phyloP scores from a whole-genome alignment of 2,888 invertebrate genomes.

The Thymelicus sylvestris region DNA sequence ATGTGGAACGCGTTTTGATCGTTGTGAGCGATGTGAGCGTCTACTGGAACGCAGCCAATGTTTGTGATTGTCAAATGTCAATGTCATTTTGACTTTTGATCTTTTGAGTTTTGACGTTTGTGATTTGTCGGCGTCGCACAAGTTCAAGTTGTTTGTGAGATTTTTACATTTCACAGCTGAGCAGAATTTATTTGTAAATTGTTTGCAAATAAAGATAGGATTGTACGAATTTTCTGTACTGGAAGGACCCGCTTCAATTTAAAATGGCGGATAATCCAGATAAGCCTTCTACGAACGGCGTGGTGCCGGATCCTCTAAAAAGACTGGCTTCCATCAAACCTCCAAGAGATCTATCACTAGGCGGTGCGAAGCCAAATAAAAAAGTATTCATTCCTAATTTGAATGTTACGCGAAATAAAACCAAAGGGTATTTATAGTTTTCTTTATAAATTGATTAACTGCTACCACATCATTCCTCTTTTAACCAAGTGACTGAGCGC shows the following conservation, averaged over 20 bases:
- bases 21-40: too few species aligned
- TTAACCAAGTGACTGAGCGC: too few species aligned
- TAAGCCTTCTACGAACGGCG: slow-evolving; percentile 58
- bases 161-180: too few species aligned
- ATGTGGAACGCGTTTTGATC: too few species aligned
- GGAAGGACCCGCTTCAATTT: not conserved
- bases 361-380: slow-evolving; percentile 78
- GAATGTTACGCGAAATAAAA: slow-evolving; percentile 86
- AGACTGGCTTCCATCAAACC: slow-evolving; percentile 81
- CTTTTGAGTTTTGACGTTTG: too few species aligned
- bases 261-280: slow-evolving; percentile 55
- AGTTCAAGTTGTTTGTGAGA: too few species aligned
- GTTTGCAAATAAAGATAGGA: not conserved
- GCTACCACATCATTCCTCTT: too few species aligned
- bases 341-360: slow-evolving; percentile 84
- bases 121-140: too few species aligned
- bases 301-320: slow-evolving; percentile 64
- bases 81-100: too few species aligned
- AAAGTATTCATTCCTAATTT: slow-evolving; percentile 86
- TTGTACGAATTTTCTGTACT: not conserved
- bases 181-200: not conserved
- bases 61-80: too few species aligned
- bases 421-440: slow-evolving; percentile 64
- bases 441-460: too few species aligned
- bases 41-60: too few species aligned